A percentile compares a stretch with the other conserved stretches of the same genome.
These are phyloP conservation scores for Carabus problematicus DNA, from an alignment of 2,888 invertebrate species.

Conservation along the genomic window DNA sequence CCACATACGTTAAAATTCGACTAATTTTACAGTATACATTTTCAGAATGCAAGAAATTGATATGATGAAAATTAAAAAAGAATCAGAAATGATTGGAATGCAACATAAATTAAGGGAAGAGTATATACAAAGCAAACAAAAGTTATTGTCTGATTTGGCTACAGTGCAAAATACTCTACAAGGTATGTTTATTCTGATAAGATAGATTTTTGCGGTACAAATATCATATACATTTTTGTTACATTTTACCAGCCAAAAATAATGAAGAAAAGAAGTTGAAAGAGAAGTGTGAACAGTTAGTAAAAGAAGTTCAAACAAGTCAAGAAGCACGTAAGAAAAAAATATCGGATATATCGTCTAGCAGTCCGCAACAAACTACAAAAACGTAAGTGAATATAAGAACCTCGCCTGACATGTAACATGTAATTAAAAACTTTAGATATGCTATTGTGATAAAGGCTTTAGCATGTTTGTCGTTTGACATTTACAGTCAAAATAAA, in stretches of 20 bases:
- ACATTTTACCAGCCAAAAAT: constrained; percentile 28
- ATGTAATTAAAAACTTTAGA: no score
- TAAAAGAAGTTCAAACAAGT: constrained; percentile 33
- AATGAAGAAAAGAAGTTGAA: constrained; percentile 30
- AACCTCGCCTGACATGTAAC: no score
- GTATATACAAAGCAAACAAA: constrained; percentile 34
- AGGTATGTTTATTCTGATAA: constrained; percentile 29
- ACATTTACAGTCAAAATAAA: no score
- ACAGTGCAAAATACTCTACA: constrained; percentile 32
- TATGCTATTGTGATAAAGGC: no score
- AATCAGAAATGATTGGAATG: constrained; percentile 17
- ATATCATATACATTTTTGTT: constrained; percentile 1
- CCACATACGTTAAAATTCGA: background rate
- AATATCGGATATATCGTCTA: constrained; percentile 9
- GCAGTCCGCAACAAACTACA: background rate
- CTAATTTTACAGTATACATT: background rate
- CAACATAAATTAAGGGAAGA: constrained; percentile 23
- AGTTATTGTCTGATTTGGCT: constrained; percentile 30
- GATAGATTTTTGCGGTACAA: background rate
- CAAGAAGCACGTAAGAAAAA: constrained; percentile 24
- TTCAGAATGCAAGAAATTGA: constrained; percentile 35
- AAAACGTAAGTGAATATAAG: no score
- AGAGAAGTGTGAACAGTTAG: constrained; percentile 38
- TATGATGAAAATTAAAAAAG: constrained; percentile 23
- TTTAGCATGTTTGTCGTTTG: no score